phyloP scores from a whole-genome alignment of 2,797 vertebrate genomes.

The Tokudaia muenninki region DNA sequence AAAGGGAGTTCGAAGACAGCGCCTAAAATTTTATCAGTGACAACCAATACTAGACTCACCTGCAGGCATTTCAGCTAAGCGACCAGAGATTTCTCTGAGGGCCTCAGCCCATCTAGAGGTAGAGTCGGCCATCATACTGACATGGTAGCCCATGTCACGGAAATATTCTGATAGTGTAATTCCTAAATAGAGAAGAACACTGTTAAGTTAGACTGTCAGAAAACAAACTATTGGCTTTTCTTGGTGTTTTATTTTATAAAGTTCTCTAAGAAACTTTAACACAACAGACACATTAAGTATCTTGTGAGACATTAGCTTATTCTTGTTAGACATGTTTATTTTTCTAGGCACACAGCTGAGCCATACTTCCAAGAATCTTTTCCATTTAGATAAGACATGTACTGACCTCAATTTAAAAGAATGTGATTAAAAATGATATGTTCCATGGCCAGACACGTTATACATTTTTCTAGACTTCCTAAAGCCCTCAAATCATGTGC shows the following conservation, averaged over 20 bases:
- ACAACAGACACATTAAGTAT: background rate
- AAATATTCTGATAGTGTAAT: constrained; percentile 99
- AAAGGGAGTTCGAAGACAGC: background rate
- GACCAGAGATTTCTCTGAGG: constrained; percentile 97
- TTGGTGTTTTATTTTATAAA: background rate
- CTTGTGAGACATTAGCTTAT: background rate
- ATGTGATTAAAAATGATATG: constrained; percentile 25
- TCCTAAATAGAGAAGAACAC: constrained; percentile 87
- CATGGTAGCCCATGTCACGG: constrained; percentile 99
- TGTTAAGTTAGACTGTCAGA: constrained; percentile 44
- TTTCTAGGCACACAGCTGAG: background rate
- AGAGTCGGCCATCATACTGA: constrained; percentile 99
- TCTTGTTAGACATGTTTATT: background rate
- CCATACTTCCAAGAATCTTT: background rate
- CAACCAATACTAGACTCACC: constrained; percentile 89
- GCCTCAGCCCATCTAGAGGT: constrained; percentile 99
- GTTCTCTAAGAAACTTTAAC: constrained; percentile 40
- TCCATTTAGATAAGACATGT: constrained; percentile 21
- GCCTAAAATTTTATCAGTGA: background rate
- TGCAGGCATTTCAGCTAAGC: constrained; percentile 99
- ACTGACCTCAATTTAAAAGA: background rate
- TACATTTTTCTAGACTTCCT: background rate
- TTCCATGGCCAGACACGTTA: constrained; percentile 26
- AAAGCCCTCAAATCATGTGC: background rate
- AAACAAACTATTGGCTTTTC: constrained; percentile 12